Evolutionary conservation across 2,113 vertebrate species (phyloP), one percentile per base, ranked within the genome.

Genomic region (Malurus melanocephalus): DNA sequence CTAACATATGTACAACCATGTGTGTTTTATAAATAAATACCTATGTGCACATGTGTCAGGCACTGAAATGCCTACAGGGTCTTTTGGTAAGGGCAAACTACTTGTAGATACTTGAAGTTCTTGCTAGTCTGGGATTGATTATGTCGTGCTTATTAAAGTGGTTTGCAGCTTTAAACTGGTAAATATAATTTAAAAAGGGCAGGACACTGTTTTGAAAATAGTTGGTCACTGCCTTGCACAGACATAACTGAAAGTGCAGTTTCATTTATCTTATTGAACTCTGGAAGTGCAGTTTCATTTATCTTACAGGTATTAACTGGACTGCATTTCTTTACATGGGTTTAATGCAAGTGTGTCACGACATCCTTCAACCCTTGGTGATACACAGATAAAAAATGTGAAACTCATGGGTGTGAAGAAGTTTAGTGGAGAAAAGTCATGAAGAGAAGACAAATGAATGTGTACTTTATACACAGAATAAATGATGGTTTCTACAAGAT

Each of bases 11-110:
- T 59, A 85, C 59, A 71, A 14, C 43, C 71, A 53, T 80, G 60
- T 90, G 78, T 82, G 82, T 82, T 95, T 89, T 85, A 93, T 92
- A 91, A 92, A 92, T 76, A 86, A 90, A 93, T 87, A 76, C 64
- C 77, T 81, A 35, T 67, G 43, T 82, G 64, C 81, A 83, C 78
- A 82, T 71, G 79, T 69, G 80, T 27, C 2, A 26, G 76, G 60
- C 53, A 22, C 57, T 2, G 5, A 65, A 77, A 80, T 76, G 87
- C 87, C 73, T 9, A 33, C 51, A 16, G 84, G 86, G 56, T 6
- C 60, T 80, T 85, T 55, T 56, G 79, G 51, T 45, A 38, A 42
- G 42, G 61, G 55, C 45, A 46, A 81, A 30, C 71, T 71, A 51
- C 93, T 94, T 87, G 85, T 55, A 75, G 95, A n/a, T 66, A 87